Conservation (phyloP, 2,888 invertebrate genomes). For the Dascillus cervinus region DNA sequence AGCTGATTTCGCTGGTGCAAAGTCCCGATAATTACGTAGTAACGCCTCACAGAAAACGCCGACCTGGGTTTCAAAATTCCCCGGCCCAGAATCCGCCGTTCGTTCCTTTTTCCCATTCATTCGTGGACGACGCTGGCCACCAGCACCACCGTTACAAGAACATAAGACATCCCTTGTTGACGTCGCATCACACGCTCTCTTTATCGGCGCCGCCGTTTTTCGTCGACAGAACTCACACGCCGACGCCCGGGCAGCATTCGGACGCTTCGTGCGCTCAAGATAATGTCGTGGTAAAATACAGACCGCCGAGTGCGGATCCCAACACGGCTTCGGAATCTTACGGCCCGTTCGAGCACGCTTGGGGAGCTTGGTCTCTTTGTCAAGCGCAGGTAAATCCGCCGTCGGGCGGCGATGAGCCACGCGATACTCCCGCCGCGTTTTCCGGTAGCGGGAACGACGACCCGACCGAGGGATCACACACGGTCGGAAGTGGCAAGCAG, state of each 20-base stretch:
- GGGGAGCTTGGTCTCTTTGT: slow-evolving; percentile 59
- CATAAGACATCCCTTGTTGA: slow-evolving; percentile 47
- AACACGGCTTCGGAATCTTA: slow-evolving; percentile 46
- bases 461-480: slow-evolving; percentile 41
- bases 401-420: slow-evolving; percentile 27
- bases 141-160: slow-evolving; percentile 54
- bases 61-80: slow-evolving; percentile 81
- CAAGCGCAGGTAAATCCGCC: slow-evolving; percentile 55
- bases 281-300: slow-evolving; percentile 52
- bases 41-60: slow-evolving; percentile 76
- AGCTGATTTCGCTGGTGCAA: slow-evolving; percentile 61
- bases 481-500: slow-evolving; percentile 46
- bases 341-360: slow-evolving; percentile 45
- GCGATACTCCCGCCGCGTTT: slow-evolving; percentile 31
- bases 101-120: slow-evolving; percentile 71
- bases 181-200: slow-evolving; percentile 60
- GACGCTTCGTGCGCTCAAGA: slow-evolving; percentile 43
- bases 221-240: slow-evolving; percentile 55
- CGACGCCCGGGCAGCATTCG: slow-evolving; percentile 46
- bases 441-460: slow-evolving; percentile 30
- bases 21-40: slow-evolving; percentile 77
- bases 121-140: slow-evolving; percentile 62
- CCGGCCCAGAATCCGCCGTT: slow-evolving; percentile 83
- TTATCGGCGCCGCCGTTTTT: slow-evolving; percentile 68
- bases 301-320: slow-evolving; percentile 64